Percentiles rank a stretch among this genome's conserved stretches.
These are phyloP conservation scores for Myotis lucifugus DNA, from an alignment of 2,113 vertebrate species.

Conservation along the genomic window DNA sequence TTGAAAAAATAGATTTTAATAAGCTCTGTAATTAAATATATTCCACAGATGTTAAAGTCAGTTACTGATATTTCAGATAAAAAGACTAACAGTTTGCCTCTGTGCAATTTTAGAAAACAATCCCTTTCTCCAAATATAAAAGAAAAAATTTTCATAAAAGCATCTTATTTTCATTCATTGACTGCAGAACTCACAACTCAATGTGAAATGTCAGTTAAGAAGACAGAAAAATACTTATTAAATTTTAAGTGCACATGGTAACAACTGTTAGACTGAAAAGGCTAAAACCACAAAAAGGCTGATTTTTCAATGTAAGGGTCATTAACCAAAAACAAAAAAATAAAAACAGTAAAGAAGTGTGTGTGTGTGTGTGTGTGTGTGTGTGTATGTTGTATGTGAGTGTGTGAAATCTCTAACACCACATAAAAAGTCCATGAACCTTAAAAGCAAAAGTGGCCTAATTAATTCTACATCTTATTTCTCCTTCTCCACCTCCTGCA, in stretches of 20 bases:
- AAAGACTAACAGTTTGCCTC: constrained; percentile 12
- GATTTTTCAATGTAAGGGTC: not conserved
- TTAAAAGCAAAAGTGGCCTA: constrained; percentile 78
- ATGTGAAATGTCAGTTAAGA: not conserved
- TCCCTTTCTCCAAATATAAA: not conserved
- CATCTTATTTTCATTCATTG: not conserved
- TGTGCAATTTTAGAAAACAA: not conserved
- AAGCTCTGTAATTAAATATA: constrained; percentile 18
- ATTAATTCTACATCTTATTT: constrained; percentile 83
- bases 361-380: not conserved
- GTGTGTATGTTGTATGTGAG: not conserved
- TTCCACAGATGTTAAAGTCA: constrained; percentile 24
- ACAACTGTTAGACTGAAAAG: constrained; percentile 24
- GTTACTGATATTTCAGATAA: not conserved
- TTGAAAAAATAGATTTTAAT: constrained; percentile 2
- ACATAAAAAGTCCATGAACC: constrained; percentile 55
- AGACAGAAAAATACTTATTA: constrained; percentile 41
- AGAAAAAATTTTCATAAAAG: constrained; percentile 19
- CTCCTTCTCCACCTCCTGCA: constrained; percentile 70
- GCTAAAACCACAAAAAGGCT: not conserved
- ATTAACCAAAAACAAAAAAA: constrained; percentile 56
- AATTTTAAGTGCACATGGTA: constrained; percentile 49
- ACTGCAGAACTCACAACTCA: constrained; percentile 17
- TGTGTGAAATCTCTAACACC: constrained; percentile 43
- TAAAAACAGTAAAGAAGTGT: not conserved